phyloP scores from a whole-genome alignment of 2,888 invertebrate genomes.

The Asteroscopus sphinx region DNA sequence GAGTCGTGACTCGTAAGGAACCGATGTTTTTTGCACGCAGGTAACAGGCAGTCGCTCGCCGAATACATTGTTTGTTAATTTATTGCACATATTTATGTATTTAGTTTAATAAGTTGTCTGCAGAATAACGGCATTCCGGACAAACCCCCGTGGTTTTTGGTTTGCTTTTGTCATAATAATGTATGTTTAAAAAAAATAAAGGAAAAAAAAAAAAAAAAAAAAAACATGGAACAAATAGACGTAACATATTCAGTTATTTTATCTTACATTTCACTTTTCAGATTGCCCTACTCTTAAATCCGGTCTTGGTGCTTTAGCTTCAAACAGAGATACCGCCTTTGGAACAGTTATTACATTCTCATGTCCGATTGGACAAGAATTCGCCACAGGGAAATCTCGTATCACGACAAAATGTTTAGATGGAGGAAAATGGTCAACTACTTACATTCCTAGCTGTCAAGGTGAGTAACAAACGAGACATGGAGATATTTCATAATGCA shows the following conservation, averaged over 20 bases:
- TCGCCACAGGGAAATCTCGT: constrained; percentile 96
- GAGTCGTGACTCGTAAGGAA: too few species aligned
- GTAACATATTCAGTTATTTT: constrained; percentile 18
- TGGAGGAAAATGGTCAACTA: constrained; percentile 97
- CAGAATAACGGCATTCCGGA: too few species aligned
- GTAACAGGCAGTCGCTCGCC: too few species aligned
- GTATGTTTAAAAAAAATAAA: too few species aligned
- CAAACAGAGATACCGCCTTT: constrained; percentile 97
- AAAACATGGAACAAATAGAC: constrained; percentile 21
- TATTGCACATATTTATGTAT: too few species aligned
- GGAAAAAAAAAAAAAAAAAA: too few species aligned
- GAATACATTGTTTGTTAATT: too few species aligned
- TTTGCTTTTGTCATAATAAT: too few species aligned
- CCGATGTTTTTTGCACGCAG: too few species aligned
- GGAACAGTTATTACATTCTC: constrained; percentile 96
- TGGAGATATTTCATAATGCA: constrained; percentile 29
- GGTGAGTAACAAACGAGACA: constrained; percentile 84
- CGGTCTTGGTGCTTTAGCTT: constrained; percentile 96
- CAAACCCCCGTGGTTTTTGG: too few species aligned
- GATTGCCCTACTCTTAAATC: constrained; percentile 96
- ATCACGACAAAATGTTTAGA: constrained; percentile 96
- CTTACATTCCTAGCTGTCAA: constrained; percentile 97
- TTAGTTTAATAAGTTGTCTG: too few species aligned
- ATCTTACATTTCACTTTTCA: constrained; percentile 73
- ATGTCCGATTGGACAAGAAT: constrained; percentile 98